Evolutionary conservation across 2,113 vertebrate genomes (phyloP), one percentile per base, ranked within the genome.

Genomic region (Hypanus sabinus): DNA sequence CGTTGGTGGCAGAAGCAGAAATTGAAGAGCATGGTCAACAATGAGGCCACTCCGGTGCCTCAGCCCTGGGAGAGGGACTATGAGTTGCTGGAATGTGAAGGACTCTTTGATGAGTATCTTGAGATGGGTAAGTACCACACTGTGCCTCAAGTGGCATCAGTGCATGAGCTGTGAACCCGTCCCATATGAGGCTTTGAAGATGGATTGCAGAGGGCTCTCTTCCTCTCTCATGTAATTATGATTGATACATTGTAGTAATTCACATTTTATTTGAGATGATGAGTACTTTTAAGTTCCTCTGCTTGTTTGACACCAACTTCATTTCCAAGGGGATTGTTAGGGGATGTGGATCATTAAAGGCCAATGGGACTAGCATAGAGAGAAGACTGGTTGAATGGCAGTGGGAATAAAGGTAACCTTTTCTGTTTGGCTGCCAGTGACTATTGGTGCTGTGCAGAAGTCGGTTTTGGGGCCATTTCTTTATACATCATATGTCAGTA

Each of bases 41-140:
- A 91, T 0, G 6, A 93, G 46, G 30, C 0, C 0, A 68, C 24
- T 62, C 94, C 94, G 27, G 77, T 94, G 85, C 87, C 55, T 2
- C 55, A 94, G 24, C 96, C 95, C 36, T 97, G 97, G 97, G 96
- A 97, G 95, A 94, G 73, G 0, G 96, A 96, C 95, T 96, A 97
- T 4, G 94, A 96, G 94, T 96, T 97, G 90, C 95, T 97, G 96
- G 94, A 95, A 62, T 96, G 95, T 0, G 94, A 96, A 20, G 97
- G 97, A 12, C 96, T 98, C 65, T 97, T 97, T 76, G 94, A 95
- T 0, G 97, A 97, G 94, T 96, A 96, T 94, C 95, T 98, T 93
- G 97, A 98, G 95, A 98, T 96, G 96, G 97, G 97, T 96, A 95
- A 95, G 96, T 94, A 75, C 10, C 77, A 16, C 38, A 14, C 4